Base-by-base conservation (phyloP, 2,797 vertebrate species). In the Epinephelus coioides region DNA sequence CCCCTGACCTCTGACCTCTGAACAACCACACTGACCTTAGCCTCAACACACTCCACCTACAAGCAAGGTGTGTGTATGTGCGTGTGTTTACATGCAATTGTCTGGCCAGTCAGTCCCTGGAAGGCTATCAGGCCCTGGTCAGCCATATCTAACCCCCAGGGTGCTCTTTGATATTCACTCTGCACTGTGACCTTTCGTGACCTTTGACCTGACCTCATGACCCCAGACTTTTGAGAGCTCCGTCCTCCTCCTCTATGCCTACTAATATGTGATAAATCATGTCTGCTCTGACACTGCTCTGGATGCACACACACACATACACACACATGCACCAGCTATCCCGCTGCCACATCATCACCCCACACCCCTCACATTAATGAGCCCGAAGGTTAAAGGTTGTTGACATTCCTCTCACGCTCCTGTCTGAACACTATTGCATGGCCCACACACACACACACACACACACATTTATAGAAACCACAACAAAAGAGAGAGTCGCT, bases 231-330 rank as follows among this genome's bases (percentile, higher is more conserved):
- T 92, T 74, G 84, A 84, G 84, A 78, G 72, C 77, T 53, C 75
- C 68, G 79, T 75, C 79, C 66, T 65, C 80, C 69, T 88, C 76
- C 84, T 78, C 81, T 86, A 67, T 57, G 78, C 85, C 82, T 61
- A 84, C 91, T 91, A 93, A 94, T 91, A 91, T 78, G 93, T 91
- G 93, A 97, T 97, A 96, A 97, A 97, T 97, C 96, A 97, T 84
- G 77, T 83, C 63, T 67, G 63, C 78, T 43, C 55, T 92, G 94
- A 95, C 76, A 76, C 86, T 49, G 14, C 34, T 82, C 74, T 78
- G 67, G 64, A 81, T 62, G 56, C 51, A 46, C 15, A 2, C 56
- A 14, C 57, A 30, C 60, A 53, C 34, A 60, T 34, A 78, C 66
- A 67, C 69, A 71, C 61, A 75, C 78, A 75, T 64, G 60, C 75